These are phyloP conservation scores for Globia sparganii DNA, from an alignment of 2,888 invertebrate genomes.

Conservation along the genomic window DNA sequence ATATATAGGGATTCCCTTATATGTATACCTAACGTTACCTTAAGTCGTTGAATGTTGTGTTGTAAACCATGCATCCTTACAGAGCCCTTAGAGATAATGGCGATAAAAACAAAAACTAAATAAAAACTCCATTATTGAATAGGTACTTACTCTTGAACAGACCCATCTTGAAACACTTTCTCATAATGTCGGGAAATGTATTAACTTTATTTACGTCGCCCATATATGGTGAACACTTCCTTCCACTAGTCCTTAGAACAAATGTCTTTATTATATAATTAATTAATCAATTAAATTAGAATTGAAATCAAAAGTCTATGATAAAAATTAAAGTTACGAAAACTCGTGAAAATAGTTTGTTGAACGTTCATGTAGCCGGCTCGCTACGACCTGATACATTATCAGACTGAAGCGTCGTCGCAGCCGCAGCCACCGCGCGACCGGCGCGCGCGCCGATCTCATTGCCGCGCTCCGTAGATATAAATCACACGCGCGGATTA, in stretches of 20 bases:
- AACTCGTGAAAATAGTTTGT: constrained; percentile 67
- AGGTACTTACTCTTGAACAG: constrained; percentile 86
- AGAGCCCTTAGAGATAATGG: background rate
- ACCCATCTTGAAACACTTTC: constrained; percentile 89
- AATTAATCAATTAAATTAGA: constrained; percentile 24
- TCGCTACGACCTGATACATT: constrained; percentile 80
- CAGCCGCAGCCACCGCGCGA: constrained; percentile 65
- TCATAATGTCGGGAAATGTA: constrained; percentile 82
- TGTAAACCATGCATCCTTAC: background rate
- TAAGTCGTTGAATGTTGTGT: background rate
- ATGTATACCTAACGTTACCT: background rate
- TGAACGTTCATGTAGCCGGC: constrained; percentile 79
- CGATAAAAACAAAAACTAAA: constrained; percentile 9
- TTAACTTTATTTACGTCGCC: constrained; percentile 80
- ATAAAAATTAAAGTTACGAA: constrained; percentile 54
- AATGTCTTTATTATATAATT: constrained; percentile 24
- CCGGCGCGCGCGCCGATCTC: constrained; percentile 74
- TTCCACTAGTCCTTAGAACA: constrained; percentile 35
- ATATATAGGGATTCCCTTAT: background rate
- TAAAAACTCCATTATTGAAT: constrained; percentile 35
- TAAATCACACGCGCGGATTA: constrained; percentile 70
- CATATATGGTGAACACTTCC: constrained; percentile 74
- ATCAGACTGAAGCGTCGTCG: constrained; percentile 78
- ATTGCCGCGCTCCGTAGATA: constrained; percentile 81
- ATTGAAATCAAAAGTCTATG: constrained; percentile 35